Evolutionary conservation across 2,888 invertebrate genomes (phyloP), one percentile per base, ranked within the genome.

Genomic region (Scaptomyza cyrtandrae): DNA sequence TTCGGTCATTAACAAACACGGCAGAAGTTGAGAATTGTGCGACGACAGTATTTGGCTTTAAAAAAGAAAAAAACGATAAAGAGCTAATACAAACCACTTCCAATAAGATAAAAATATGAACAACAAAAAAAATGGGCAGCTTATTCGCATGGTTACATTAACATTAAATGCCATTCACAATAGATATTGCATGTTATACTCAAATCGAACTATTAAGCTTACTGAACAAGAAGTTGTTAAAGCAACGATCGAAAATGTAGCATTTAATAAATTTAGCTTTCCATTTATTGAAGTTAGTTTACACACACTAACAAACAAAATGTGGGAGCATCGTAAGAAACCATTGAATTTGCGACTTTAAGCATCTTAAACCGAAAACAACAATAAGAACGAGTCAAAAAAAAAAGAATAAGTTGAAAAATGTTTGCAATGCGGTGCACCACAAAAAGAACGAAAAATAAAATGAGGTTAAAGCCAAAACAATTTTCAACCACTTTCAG

Each of bases 401-500:
- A 31, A 48, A 11, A 19, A 6, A 35, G 6, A 35, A 49, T 37
- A 59, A 29, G 50, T 61, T 59, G 68, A 60, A 62, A 63, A 71
- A 55, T 59, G 56, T 56, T 44, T 41, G 16, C 54, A 44, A 11
- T 43, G 43, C 16, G 48, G 60, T 31, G 11, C 4, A 48, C 33
- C 19, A 33, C 33, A 33, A 33, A 29, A 27, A 43, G 41, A 39
- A 48, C 10, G 10, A 41, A 43, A 52, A 33, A 48, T n/a, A 39
- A 39, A 45, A 54, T 60, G 53, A 31, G 48, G 24, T 31, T 49
- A 67, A 55, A 53, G 63, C 37, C 49, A 77, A 63, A 80, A 68
- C 78, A 73, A 83, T 77, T 73, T 77, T 77, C 70, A 70, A 70
- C 56, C 70, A 57, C 67, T 70, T 77, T 61, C 56, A 35, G 46